phyloP scores from a whole-genome alignment of 2,888 invertebrate species.

The Archips xylosteana region DNA sequence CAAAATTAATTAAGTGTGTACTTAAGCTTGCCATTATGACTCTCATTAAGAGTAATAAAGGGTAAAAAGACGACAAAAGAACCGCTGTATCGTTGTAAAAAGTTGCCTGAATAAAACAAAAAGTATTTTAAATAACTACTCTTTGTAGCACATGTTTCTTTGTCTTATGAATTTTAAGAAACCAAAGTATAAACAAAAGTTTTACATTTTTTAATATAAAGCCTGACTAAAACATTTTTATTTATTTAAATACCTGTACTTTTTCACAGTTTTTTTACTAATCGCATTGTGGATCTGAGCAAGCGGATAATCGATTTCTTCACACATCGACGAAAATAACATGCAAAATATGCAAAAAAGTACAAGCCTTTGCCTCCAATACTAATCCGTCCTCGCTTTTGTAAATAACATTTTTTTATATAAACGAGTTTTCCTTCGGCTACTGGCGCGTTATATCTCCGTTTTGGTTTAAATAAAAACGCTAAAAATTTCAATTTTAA shows the following conservation, averaged over 20 bases:
- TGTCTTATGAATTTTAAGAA: not conserved
- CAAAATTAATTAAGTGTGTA: conserved; percentile 36
- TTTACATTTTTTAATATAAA: too few relatives aligned
- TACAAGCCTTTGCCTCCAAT: conserved; percentile 4
- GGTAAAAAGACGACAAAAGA: conserved; percentile 21
- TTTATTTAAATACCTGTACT: not conserved
- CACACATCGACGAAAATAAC: conserved; percentile 5
- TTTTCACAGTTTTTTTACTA: not conserved
- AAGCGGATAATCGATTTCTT: conserved; percentile 16
- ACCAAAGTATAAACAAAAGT: not conserved
- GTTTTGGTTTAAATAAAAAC: not conserved
- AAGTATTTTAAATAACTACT: not conserved
- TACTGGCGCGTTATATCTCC: not conserved
- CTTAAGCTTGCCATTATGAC: conserved; percentile 39
- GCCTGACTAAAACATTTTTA: not conserved
- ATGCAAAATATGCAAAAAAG: conserved; percentile 29
- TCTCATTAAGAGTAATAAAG: conserved; percentile 37
- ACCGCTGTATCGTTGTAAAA: conserved; percentile 14
- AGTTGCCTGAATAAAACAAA: not conserved
- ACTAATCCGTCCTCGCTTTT: conserved; percentile 8
- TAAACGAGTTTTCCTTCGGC: not conserved
- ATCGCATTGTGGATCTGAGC: conserved; percentile 1
- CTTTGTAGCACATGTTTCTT: not conserved
- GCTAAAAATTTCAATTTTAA: not conserved
- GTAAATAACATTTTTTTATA: not conserved